These are phyloP conservation scores for Macrosteles quadrilineatus DNA, from an alignment of 1,140 invertebrate species.

Conservation along the genomic window DNA sequence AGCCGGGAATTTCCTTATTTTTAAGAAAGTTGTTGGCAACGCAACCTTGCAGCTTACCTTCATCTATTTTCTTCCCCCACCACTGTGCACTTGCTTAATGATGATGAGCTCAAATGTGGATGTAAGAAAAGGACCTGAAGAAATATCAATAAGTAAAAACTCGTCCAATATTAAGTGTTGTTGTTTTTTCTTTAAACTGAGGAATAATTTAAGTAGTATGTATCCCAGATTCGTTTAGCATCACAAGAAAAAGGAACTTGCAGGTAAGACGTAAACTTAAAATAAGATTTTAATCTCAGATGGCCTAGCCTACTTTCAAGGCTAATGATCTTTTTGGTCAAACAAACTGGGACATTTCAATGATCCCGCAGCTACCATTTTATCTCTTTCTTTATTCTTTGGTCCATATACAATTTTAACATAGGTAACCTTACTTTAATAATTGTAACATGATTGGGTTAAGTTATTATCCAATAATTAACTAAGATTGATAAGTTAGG, in stretches of 20 bases:
- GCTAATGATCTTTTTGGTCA: constrained; percentile 5
- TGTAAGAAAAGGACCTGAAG: constrained; percentile 20
- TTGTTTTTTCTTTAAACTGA: not conserved
- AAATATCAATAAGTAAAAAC: constrained; percentile 24
- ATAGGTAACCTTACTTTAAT: too few species aligned
- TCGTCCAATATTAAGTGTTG: not conserved
- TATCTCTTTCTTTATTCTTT: too few species aligned
- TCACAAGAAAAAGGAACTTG: not conserved
- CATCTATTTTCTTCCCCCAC: constrained; percentile 23
- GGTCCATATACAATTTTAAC: too few species aligned
- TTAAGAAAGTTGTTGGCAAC: constrained; percentile 22
- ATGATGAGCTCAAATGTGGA: constrained; percentile 26
- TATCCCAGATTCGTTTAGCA: not conserved
- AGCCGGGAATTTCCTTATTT: constrained; percentile 15
- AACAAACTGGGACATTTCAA: not conserved
- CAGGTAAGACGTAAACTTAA: not conserved
- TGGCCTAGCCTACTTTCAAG: constrained; percentile 18
- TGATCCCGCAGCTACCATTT: too few species aligned
- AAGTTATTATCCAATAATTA: too few species aligned
- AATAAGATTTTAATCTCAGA: constrained; percentile 6
- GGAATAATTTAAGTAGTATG: not conserved
- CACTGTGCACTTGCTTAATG: constrained; percentile 22
- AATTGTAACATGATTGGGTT: too few species aligned
- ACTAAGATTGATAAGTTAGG: too few species aligned
- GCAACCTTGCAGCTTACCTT: constrained; percentile 21